Base-by-base conservation (phyloP, 2,113 vertebrate genomes). In the Suncus etruscus region DNA sequence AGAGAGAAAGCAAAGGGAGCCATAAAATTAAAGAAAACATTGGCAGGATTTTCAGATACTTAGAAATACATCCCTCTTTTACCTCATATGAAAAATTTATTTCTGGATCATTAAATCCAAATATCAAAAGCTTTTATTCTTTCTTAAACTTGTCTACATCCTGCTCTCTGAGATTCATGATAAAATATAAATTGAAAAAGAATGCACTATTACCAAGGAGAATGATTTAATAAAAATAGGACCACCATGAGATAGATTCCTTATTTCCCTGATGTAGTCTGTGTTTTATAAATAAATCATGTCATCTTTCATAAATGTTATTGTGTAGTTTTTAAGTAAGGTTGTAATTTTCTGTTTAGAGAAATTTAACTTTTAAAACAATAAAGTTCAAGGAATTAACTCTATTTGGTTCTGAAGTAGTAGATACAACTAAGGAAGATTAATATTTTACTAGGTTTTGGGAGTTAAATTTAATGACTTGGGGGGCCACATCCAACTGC, bases 21-120 rank as follows among this genome's bases (percentile, higher is more conserved):
- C 74, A 78, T 95, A 95, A 85, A 96, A 96, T 96, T 96, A 90
- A 86, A 96, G 85, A 75, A 97, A 97, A 96, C 29, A 96, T 95
- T 76, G 79, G 58, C 45, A 54, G 91, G 78, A 31, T 50, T 93
- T 89, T 94, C 16, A 91, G 69, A 92, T 45, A 66, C 16, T 65
- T 75, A 89, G 83, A 89, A 72, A 95, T 90, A 78, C 29, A 93
- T 84, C n/a, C 39, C 54, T 50, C 54, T 79, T 95, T 83, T 31
- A 12, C 70, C 85, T 79, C 47, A 77, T 78, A 50, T 90, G 77
- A 95, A 95, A 75, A 78, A 90, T 27, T 8, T 29, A 31, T 92
- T 80, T 92, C 48, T 91, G 68, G 81, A 87, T 88, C 74, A 47
- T 82, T 89, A 81, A 97, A 95, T 94, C 29, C 92, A 94, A 96